A percentile compares a stretch with the other conserved stretches of the same genome.
Evolutionary conservation across 2,888 invertebrate genomes (phyloP).

Genomic region (Drosophila mettleri): DNA sequence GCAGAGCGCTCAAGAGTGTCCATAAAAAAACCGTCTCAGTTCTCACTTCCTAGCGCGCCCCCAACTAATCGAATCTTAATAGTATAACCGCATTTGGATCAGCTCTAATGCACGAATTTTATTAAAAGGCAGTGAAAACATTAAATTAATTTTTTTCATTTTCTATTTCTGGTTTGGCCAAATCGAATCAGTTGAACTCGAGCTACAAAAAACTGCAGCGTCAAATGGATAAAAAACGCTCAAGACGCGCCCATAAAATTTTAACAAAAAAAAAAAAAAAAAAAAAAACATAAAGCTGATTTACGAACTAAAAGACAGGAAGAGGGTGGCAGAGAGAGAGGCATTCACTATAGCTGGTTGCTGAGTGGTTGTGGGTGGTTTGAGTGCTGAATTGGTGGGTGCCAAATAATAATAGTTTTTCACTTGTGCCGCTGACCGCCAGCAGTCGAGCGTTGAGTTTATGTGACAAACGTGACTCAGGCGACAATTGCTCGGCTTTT

Average conservation of each 20-base stretch:
- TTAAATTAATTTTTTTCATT: conserved; percentile 64
- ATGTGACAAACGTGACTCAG: conserved; percentile 81
- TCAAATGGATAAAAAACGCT: conserved; percentile 43
- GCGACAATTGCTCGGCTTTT: conserved; percentile 79
- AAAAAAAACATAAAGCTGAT: conserved; percentile 66
- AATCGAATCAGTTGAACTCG: conserved; percentile 17
- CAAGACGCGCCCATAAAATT: conserved; percentile 64
- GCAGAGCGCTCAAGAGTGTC: neutral
- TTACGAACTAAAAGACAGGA: conserved; percentile 62
- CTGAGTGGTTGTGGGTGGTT: conserved; percentile 37
- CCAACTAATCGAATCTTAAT: conserved; percentile 5
- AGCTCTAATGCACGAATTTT: conserved; percentile 23
- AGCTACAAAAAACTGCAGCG: conserved; percentile 61
- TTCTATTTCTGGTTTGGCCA: conserved; percentile 32
- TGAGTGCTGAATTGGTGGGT: conserved; percentile 43
- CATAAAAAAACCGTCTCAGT: neutral
- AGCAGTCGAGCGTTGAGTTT: conserved; percentile 75
- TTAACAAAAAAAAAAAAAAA: conserved; percentile 34
- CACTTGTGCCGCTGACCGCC: conserved; percentile 79
- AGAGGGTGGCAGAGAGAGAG: neutral
- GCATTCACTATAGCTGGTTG: conserved; percentile 6
- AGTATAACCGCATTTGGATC: neutral
- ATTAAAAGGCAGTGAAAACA: conserved; percentile 39
- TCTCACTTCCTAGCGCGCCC: neutral
- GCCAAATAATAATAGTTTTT: conserved; percentile 81